These are phyloP conservation scores for Melanogrammus aeglefinus DNA, from an alignment of 2,797 vertebrate genomes.

Conservation along the genomic window DNA sequence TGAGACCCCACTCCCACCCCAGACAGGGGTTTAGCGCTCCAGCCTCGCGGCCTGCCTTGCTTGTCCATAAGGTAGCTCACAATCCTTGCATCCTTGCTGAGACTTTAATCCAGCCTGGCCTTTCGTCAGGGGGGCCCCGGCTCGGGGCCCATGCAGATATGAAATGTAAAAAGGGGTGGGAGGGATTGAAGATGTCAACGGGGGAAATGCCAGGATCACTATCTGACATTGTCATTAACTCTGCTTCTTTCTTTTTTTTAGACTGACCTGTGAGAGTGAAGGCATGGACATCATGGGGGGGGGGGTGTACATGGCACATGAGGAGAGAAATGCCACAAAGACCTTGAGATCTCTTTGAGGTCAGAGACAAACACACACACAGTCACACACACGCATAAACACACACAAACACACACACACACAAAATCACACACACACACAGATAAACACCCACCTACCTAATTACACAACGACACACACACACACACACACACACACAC, in stretches of 20 bases:
- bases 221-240: conserved; percentile 61
- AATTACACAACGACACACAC: background rate
- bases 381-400: conserved; percentile 1
- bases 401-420: conserved; percentile 4
- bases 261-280: conserved; percentile 28
- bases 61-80: conserved; percentile 52
- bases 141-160: conserved; percentile 51
- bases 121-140: conserved; percentile 60
- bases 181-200: conserved; percentile 57
- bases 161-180: conserved; percentile 58
- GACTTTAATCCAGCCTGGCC: conserved; percentile 77
- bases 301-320: conserved; percentile 8
- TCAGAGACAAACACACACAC: background rate
- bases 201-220: conserved; percentile 57
- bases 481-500: background rate
- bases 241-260: conserved; percentile 24
- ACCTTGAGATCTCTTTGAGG: background rate
- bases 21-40: conserved; percentile 71
- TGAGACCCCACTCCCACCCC: conserved; percentile 53
- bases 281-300: background rate
- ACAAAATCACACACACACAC: background rate
- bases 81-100: conserved; percentile 52
- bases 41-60: conserved; percentile 43
- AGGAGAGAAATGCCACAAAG: conserved; percentile 15
- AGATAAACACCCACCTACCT: background rate